A percentile compares a stretch with the other conserved stretches of the same genome.
These are phyloP conservation scores for Agonopterix subpropinquella DNA, from an alignment of 2,888 invertebrate species.

Conservation along the genomic window DNA sequence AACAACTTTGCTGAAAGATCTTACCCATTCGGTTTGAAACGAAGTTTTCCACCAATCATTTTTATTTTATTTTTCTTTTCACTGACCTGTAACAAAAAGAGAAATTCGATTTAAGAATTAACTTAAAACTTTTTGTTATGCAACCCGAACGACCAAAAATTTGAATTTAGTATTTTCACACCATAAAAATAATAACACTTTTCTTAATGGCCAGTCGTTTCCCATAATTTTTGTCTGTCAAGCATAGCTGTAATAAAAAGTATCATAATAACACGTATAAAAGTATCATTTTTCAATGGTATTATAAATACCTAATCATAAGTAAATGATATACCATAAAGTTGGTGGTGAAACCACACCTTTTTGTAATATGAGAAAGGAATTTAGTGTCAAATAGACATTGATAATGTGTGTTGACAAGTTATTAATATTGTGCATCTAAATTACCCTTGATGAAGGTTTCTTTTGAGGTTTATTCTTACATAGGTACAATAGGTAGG, in stretches of 20 bases:
- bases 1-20: neutral
- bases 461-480: too few species aligned
- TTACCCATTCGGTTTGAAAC: neutral
- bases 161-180: conserved; percentile 13
- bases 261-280: conserved; percentile 9
- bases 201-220: conserved; percentile 3
- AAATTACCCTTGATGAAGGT: neutral
- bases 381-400: conserved; percentile 1
- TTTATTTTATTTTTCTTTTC: conserved; percentile 1
- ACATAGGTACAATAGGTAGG: too few species aligned
- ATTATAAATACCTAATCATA: conserved; percentile 43
- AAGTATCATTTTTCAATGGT: conserved; percentile 36
- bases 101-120: neutral
- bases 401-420: conserved; percentile 8
- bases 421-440: conserved; percentile 8
- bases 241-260: conserved; percentile 7
- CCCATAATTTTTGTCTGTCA: conserved; percentile 1
- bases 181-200: conserved; percentile 13
- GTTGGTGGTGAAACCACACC: conserved; percentile 23
- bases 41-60: neutral
- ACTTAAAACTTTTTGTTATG: neutral
- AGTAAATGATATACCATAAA: conserved; percentile 22
- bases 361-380: conserved; percentile 27
- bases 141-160: neutral
- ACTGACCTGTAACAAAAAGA: conserved; percentile 4